Percentiles rank a stretch among this genome's conserved stretches.
Evolutionary conservation across 2,113 vertebrate species (phyloP).

Genomic region (Tor tambroides): DNA sequence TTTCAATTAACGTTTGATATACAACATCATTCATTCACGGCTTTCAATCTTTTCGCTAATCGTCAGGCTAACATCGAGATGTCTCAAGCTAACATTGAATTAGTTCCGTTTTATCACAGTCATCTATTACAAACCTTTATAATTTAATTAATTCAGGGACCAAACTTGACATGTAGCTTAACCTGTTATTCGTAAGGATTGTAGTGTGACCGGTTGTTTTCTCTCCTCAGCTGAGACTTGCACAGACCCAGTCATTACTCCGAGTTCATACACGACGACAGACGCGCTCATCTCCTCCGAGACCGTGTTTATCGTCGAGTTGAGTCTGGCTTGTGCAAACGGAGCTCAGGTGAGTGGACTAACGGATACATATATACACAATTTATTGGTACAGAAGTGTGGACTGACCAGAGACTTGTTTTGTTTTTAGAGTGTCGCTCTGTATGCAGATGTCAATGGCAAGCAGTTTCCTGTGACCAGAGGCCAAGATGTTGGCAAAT

Average conservation of each 20-base stretch:
- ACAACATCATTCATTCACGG: neutral
- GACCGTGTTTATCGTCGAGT: constrained; percentile 91
- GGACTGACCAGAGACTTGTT: neutral
- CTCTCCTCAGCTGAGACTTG: constrained; percentile 83
- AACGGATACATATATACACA: neutral
- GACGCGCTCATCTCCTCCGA: constrained; percentile 91
- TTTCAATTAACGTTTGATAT: too few relatives aligned
- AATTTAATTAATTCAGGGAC: neutral
- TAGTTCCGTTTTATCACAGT: neutral
- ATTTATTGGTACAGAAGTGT: neutral
- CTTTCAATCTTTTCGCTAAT: neutral
- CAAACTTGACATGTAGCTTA: neutral
- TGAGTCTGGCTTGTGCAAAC: constrained; percentile 87
- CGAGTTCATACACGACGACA: constrained; percentile 90
- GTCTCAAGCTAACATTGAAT: neutral
- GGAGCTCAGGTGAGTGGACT: constrained; percentile 83
- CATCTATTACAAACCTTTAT: neutral
- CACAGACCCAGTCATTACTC: constrained; percentile 84
- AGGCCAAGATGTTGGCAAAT: constrained; percentile 91
- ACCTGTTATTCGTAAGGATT: neutral
- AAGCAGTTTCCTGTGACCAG: constrained; percentile 92
- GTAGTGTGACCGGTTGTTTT: neutral
- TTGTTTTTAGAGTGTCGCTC: constrained; percentile 81
- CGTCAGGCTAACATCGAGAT: neutral
- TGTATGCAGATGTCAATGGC: constrained; percentile 90